Evolutionary conservation across 2,888 invertebrate genomes (phyloP).

Genomic region (Carpatolechia fugitivella): DNA sequence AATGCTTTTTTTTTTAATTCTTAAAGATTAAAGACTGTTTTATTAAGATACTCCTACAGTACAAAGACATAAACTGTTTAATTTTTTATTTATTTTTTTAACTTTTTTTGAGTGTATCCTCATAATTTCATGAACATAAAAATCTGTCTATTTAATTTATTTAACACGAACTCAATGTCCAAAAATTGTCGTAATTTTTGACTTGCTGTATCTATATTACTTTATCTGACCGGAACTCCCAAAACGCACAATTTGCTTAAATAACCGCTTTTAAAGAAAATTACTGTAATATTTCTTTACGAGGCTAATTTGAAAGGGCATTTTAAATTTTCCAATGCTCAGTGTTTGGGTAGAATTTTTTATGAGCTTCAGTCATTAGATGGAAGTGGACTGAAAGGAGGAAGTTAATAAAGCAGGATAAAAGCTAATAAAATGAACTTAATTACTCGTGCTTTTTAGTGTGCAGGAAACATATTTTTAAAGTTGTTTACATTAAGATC

Average conservation of each 20-base stretch:
- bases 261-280: constrained; percentile 10
- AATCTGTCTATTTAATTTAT: too few relatives aligned
- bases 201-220: background rate
- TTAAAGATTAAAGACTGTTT: too few relatives aligned
- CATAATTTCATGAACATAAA: too few relatives aligned
- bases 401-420: background rate
- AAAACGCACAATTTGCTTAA: background rate
- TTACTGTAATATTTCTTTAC: constrained; percentile 27
- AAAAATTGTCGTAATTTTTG: too few relatives aligned
- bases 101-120: too few relatives aligned
- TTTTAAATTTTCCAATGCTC: constrained; percentile 14
- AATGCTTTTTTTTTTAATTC: too few relatives aligned
- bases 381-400: background rate
- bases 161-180: too few relatives aligned
- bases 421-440: background rate
- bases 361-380: constrained; percentile 1
- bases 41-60: too few relatives aligned
- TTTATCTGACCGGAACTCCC: background rate
- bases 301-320: constrained; percentile 20
- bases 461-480: background rate
- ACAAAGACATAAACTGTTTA: too few relatives aligned
- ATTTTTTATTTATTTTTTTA: too few relatives aligned
- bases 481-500: too few relatives aligned
- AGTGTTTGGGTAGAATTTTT: constrained; percentile 11
- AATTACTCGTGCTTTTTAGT: too few relatives aligned